Evolutionary conservation across 2,797 vertebrate genomes (phyloP).

Genomic region (Amphiprion clarkii): DNA sequence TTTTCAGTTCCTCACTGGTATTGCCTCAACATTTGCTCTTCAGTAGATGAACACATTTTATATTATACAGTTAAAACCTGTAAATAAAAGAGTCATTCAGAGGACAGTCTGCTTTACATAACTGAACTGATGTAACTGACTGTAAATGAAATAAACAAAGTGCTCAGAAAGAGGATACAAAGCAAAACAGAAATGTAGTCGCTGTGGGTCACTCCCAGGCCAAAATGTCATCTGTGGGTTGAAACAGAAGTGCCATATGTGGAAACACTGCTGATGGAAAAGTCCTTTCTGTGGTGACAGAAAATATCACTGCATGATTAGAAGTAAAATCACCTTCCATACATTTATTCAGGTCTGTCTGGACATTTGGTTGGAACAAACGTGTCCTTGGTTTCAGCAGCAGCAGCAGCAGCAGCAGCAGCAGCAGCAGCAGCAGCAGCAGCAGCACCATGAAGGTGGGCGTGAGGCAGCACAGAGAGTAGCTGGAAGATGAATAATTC

Average conservation of each 20-base stretch:
- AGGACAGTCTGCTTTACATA: background rate
- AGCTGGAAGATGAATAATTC: conserved; percentile 49
- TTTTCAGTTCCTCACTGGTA: too few species aligned
- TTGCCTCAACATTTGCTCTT: background rate
- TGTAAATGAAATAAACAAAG: too few species aligned
- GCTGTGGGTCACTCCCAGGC: conserved; percentile 8
- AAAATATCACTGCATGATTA: conserved; percentile 52
- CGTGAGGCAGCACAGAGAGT: conserved; percentile 1
- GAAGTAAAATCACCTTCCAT: background rate
- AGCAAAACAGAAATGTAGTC: background rate
- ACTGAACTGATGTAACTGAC: background rate
- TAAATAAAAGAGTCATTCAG: background rate
- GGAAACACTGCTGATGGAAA: conserved; percentile 38
- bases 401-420: conserved; percentile 10
- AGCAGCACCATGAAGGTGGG: background rate
- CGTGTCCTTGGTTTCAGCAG: background rate
- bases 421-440: conserved; percentile 1
- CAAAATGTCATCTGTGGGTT: conserved; percentile 5
- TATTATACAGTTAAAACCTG: background rate
- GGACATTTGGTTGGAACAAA: conserved; percentile 28
- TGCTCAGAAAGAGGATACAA: too few species aligned
- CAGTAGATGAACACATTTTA: background rate
- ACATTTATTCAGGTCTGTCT: conserved; percentile 39
- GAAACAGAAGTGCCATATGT: conserved; percentile 4
- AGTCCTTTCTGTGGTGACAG: conserved; percentile 51